Base-by-base conservation (phyloP, 1,140 invertebrate genomes). In the Dolichoris vasculosae region DNA sequence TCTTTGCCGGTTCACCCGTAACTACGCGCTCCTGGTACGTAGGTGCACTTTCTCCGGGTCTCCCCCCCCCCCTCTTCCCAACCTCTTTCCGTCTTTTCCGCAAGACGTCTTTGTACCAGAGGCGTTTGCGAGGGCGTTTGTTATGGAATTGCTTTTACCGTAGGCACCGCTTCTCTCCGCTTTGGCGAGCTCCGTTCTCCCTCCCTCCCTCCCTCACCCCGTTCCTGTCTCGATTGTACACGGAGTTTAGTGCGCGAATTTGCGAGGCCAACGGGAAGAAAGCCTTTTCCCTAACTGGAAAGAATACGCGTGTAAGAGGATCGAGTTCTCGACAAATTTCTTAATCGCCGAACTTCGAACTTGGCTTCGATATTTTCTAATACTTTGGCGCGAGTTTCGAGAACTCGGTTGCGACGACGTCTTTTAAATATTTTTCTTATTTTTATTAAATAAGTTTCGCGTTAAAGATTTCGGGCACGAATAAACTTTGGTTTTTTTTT, bases 111-210 rank as follows among this genome's bases (percentile, higher is more conserved):
- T 84, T 84, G 63, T 55, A 84, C 11, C n/a, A 48, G 43, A 79
- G 83, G 83, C 69, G 40, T 73, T 43, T n/a, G 40, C 38, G 11
- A 40, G 38, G 38, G 69, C 76, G 76, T 84, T 77, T 84, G 82
- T 84, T 84, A 84, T 84, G 83, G 83, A 84, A 84, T 84, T 76
- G 83, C 83, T 84, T 84, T 84, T 84, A 84, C 40, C 76, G 46
- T 51, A 84, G 73, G 43, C 75, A 77, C 75, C 64, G 59, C 35
- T 63, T 83, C 23, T 51, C 43, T 30, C n/a, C 69, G 43, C 69
- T 43, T 40, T 35, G 23, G 67, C 23, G 15, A 59, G 13, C 17
- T 85, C 64, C 64, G 43, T 20, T 63, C 38, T 67, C 63, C 38
- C 26, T 67, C 64, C 32, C 59, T 79, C 46, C 69, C 84, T 88